These are phyloP conservation scores for Xestia ashworthii DNA, from an alignment of 2,888 invertebrate species.

Conservation along the genomic window DNA sequence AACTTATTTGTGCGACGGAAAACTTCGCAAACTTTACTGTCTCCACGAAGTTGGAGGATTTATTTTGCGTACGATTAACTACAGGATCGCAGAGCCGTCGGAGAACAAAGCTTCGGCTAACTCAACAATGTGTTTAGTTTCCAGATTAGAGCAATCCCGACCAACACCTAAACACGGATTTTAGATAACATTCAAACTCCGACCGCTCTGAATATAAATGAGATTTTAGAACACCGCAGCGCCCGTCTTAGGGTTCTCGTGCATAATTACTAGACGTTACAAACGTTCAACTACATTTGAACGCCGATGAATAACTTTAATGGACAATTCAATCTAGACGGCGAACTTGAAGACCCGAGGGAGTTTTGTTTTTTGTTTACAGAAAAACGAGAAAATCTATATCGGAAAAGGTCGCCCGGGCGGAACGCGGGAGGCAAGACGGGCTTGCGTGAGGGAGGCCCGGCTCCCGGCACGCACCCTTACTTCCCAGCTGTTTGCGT, in stretches of 20 bases:
- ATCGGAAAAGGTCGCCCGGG: slow-evolving; percentile 57
- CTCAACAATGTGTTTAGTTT: slow-evolving; percentile 90
- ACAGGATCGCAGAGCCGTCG: slow-evolving; percentile 74
- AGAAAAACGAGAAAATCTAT: slow-evolving; percentile 57
- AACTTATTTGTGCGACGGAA: slow-evolving; percentile 67
- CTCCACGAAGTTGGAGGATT: slow-evolving; percentile 73
- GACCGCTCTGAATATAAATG: slow-evolving; percentile 90
- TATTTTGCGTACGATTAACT: slow-evolving; percentile 72
- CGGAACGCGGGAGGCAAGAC: slow-evolving; percentile 63
- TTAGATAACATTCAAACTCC: slow-evolving; percentile 90
- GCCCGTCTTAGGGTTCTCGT: slow-evolving; percentile 85
- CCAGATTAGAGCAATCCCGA: slow-evolving; percentile 89
- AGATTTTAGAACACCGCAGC: slow-evolving; percentile 86
- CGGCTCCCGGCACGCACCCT: slow-evolving; percentile 82
- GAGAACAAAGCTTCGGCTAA: slow-evolving; percentile 86
- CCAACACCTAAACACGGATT: slow-evolving; percentile 91
- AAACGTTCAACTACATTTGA: slow-evolving; percentile 80
- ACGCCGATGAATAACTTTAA: slow-evolving; percentile 81
- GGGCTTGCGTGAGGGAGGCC: slow-evolving; percentile 79
- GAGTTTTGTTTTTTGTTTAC: slow-evolving; percentile 49
- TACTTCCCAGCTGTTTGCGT: slow-evolving; percentile 88
- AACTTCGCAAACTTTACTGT: slow-evolving; percentile 66
- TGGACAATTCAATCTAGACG: slow-evolving; percentile 75
- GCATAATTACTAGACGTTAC: slow-evolving; percentile 87
- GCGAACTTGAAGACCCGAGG: slow-evolving; percentile 32